These are phyloP conservation scores for Dipodomys ordii DNA, from an alignment of 2,113 vertebrate genomes.

Conservation along the genomic window DNA sequence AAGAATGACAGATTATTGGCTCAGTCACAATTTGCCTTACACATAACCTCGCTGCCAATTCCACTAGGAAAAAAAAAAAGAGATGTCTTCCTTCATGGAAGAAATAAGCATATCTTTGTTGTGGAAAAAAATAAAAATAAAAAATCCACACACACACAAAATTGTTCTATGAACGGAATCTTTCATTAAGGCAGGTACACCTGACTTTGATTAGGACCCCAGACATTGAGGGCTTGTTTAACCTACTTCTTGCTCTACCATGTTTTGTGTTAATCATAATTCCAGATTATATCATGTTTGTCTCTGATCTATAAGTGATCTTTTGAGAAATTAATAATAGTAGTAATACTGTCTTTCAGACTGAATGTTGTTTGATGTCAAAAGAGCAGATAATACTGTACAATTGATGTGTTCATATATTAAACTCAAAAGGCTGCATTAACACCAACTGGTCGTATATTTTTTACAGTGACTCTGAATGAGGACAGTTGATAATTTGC, in stretches of 20 bases:
- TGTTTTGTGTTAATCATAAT: background rate
- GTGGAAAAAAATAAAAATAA: constrained; percentile 15
- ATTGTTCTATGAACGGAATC: background rate
- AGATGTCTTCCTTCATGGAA: constrained; percentile 77
- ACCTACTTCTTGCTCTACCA: background rate
- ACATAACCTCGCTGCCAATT: constrained; percentile 81
- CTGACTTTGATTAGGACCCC: background rate
- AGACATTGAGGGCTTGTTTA: too few relatives aligned
- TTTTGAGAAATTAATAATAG: background rate
- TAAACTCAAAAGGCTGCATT: background rate
- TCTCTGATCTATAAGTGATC: background rate
- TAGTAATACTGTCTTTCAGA: background rate
- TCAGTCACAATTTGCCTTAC: constrained; percentile 78
- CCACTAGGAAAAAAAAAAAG: constrained; percentile 61
- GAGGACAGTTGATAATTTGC: constrained; percentile 15
- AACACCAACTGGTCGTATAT: background rate
- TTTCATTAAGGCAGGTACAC: background rate
- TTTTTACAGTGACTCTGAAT: background rate
- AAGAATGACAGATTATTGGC: constrained; percentile 81
- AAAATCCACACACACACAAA: background rate
- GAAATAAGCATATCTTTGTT: constrained; percentile 78
- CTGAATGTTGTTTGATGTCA: background rate
- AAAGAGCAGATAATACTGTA: background rate
- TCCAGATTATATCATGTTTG: background rate
- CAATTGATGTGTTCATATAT: background rate